Evolutionary conservation across 2,888 invertebrate genomes (phyloP), one percentile per base, ranked within the genome.

Genomic region (Gari tellinella): DNA sequence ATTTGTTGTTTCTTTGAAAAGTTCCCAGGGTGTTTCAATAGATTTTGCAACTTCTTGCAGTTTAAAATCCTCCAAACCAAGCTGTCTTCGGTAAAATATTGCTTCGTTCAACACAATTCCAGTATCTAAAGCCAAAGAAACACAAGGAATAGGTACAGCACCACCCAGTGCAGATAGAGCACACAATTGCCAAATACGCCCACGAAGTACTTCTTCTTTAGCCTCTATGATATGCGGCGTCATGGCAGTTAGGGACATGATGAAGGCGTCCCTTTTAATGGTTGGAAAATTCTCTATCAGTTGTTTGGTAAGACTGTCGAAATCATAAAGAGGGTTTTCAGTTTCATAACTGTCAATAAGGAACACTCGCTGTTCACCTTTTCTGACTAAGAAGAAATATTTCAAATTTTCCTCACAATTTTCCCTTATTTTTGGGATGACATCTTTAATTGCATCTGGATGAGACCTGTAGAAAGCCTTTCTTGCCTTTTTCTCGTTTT

Each of bases 51-150:
- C 31, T 31, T 31, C 31, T 31, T 31, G 4, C 31, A 31, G 31
- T 25, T 31, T 25, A 14, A 10, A 10, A 14, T 60, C 66, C 15
- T 66, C 60, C 14, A 66, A 4, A 17, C 60, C 60, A 51, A 58
- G 49, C 57, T 63, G 63, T 15, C 57, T 21, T 52, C 46, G 19
- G 38, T 70, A 70, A 37, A 64, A 70, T 15, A 23, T 12, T n/a
- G 49, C 51, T 48, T 63, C 64, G 3, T 37, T 15, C 4, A 45
- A 4, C 2, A 70, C 14, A 17, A 51, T 23, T 1, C 19, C 37
- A 12, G 23, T 46, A 43, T 62, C 62, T 10, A 48, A 26, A 0
- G 55, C 61, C 19, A 55, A 12, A 21, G 17, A 23, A n/a, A 64
- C 14, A 25, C 52, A 51, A 19, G 63, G 43, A 15, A 64, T 15